Evolutionary conservation across 2,888 invertebrate genomes (phyloP), one percentile per base, ranked within the genome.

Genomic region (Microplitis manilae): DNA sequence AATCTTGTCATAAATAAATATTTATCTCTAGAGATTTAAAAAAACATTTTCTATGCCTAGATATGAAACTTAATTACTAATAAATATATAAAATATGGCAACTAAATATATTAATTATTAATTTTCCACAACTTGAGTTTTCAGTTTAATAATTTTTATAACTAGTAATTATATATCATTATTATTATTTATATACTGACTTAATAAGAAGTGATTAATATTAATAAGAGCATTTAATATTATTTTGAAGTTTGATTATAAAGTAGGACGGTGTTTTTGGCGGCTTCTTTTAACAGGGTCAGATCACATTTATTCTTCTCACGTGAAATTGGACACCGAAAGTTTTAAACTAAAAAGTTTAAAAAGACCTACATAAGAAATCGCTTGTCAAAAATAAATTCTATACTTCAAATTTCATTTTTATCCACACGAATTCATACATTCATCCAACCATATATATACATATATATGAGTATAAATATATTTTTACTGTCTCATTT

Each of bases 261-360:
- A 50, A 50, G 50, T 50, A 50, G 50, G 50, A 6, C 50, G 13
- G 4, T 50, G 50, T 50, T 50, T 50, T 50, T 50, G 50, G 50
- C 50, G 50, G 50, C 50, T 50, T 13, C 81, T 62, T 62, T 20
- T 62, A 62, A 62, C 73, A 73, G 64, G 73, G 65, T 64, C 64
- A 73, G 17, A 73, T 65, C 17, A 20, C 64, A 73, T 73, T 73
- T 73, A 65, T 73, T 65, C 73, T 65, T 73, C 64, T 73, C 50
- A 65, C 41, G 73, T 73, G 73, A 73, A 73, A 73, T 73, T 73
- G 64, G 73, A 73, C 40, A 73, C 65, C 30, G 64, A 17, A 71
- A 61, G 20, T 5, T 13, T 17, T 15, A 64, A 73, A 73, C 13
- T 70, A 60, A 59, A 30, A 50, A 30, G 60, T n/a, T 59, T 38